These are phyloP conservation scores for Monoplex corrugatus DNA, from an alignment of 2,888 invertebrate genomes.

Conservation along the genomic window DNA sequence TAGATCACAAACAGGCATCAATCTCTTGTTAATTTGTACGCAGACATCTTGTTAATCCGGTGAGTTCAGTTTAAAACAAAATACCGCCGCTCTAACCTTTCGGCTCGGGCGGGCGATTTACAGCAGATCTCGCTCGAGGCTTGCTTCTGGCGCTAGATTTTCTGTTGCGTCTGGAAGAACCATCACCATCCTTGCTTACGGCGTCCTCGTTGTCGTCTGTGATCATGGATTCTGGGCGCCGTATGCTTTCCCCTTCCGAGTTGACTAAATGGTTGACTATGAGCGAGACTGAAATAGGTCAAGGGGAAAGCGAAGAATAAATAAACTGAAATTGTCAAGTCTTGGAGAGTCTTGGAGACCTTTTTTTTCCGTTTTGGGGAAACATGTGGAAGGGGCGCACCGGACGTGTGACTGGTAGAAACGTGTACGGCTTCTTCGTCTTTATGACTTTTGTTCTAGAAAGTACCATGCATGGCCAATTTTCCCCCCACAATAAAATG, in stretches of 20 bases:
- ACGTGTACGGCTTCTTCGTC: no score
- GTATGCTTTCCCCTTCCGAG: constrained; percentile 40
- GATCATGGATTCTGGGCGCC: background rate
- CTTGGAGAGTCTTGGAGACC: background rate
- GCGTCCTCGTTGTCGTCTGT: background rate
- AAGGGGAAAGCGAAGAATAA: background rate
- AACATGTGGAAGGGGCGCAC: no score
- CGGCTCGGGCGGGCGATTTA: background rate
- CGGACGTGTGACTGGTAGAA: no score
- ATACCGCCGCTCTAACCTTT: background rate
- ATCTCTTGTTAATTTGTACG: no score
- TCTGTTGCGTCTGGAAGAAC: background rate
- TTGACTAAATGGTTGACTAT: constrained; percentile 42
- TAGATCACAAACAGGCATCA: no score
- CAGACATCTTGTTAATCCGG: background rate
- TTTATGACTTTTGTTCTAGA: no score
- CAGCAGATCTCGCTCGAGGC: background rate
- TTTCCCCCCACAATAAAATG: no score
- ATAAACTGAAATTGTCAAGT: background rate
- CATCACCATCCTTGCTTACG: background rate
- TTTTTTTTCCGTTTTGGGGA: no score
- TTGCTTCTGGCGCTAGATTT: background rate
- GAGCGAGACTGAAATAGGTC: background rate
- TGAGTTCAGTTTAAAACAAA: background rate
- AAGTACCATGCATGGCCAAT: no score